These are phyloP conservation scores for Pollachius pollachius DNA, from an alignment of 2,113 vertebrate genomes.

Conservation along the genomic window DNA sequence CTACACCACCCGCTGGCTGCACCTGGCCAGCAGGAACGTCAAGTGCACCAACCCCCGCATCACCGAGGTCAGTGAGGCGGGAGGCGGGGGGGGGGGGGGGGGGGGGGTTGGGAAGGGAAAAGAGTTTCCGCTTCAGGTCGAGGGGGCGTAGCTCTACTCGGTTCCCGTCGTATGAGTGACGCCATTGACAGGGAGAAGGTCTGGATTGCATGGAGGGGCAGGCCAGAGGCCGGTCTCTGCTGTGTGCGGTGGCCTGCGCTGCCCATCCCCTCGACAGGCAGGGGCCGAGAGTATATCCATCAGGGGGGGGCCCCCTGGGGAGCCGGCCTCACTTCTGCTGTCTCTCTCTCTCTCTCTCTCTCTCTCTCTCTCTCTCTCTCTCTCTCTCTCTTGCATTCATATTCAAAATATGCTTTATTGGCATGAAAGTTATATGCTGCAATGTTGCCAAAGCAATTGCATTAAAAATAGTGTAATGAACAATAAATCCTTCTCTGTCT, in stretches of 20 bases:
- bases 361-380: too few relatives aligned
- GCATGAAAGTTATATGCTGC: too few relatives aligned
- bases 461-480: too few relatives aligned
- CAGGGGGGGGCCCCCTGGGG: slow-evolving; percentile 18
- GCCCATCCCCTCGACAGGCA: slow-evolving; percentile 15
- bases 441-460: too few relatives aligned
- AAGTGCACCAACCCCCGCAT: slow-evolving; percentile 98
- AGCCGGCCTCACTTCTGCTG: not conserved
- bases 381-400: too few relatives aligned
- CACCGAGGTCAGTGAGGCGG: slow-evolving; percentile 82
- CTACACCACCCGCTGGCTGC: slow-evolving; percentile 85
- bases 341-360: too few relatives aligned
- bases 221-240: slow-evolving; percentile 12
- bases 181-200: slow-evolving; percentile 22
- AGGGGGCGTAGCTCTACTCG: too few relatives aligned
- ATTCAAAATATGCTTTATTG: too few relatives aligned
- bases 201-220: slow-evolving; percentile 16
- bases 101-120: too few relatives aligned
- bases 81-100: too few relatives aligned
- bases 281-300: slow-evolving; percentile 37
- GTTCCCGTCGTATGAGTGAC: not conserved
- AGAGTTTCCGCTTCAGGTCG: too few relatives aligned
- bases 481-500: too few relatives aligned
- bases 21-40: slow-evolving; percentile 88
- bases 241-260: not conserved